Percentiles rank a stretch among this genome's conserved stretches.
phyloP scores from a whole-genome alignment of 2,113 vertebrate species.

The Plotosus lineatus region DNA sequence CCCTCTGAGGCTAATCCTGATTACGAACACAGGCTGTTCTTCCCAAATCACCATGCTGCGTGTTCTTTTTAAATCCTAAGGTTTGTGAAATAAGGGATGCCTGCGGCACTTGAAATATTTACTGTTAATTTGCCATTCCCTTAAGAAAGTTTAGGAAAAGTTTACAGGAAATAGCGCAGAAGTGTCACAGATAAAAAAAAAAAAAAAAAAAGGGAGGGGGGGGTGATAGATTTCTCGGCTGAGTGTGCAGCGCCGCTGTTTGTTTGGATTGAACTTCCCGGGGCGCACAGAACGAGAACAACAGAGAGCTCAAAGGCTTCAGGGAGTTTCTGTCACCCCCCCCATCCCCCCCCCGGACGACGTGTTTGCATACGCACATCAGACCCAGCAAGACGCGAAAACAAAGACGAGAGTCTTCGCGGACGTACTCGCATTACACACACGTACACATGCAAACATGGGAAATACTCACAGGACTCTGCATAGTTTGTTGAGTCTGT shows the following conservation, averaged over 20 bases:
- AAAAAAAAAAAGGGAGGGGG: no score
- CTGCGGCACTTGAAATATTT: slow-evolving; percentile 7
- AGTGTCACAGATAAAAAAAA: slow-evolving; percentile 67
- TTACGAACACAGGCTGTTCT: background rate
- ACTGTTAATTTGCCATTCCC: slow-evolving; percentile 50
- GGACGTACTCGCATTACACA: slow-evolving; percentile 50
- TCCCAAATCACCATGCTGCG: background rate
- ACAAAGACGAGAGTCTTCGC: slow-evolving; percentile 68
- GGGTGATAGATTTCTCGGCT: slow-evolving; percentile 64
- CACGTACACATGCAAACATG: slow-evolving; percentile 54
- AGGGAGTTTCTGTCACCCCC: slow-evolving; percentile 80
- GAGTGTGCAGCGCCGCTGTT: slow-evolving; percentile 64
- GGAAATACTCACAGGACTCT: slow-evolving; percentile 71
- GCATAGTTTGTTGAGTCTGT: slow-evolving; percentile 69
- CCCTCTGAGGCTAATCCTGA: background rate
- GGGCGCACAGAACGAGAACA: slow-evolving; percentile 68
- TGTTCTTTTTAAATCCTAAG: background rate
- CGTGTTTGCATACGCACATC: slow-evolving; percentile 77
- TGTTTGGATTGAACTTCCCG: slow-evolving; percentile 78
- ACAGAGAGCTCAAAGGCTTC: slow-evolving; percentile 72
- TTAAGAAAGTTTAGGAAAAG: slow-evolving; percentile 68
- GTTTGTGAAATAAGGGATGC: slow-evolving; percentile 21
- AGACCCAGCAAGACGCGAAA: slow-evolving; percentile 69
- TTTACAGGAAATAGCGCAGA: slow-evolving; percentile 59
- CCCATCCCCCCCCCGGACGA: slow-evolving; percentile 76